Evolutionary conservation across 2,888 invertebrate species (phyloP).

Genomic region (Drosophila austrosaltans): DNA sequence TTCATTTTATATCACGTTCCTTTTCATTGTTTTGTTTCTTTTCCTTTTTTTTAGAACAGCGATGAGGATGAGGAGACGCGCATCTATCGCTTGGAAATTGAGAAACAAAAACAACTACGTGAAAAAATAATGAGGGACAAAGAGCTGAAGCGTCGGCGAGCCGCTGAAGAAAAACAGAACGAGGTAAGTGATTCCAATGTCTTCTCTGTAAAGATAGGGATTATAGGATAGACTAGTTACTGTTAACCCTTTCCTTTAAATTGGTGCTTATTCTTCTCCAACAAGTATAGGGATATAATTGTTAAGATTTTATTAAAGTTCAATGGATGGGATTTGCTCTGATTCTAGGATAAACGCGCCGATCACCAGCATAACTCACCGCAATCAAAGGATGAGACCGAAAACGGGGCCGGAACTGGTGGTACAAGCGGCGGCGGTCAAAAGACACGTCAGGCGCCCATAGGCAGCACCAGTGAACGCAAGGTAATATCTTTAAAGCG

Average conservation of each 20-base stretch:
- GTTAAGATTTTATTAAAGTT: constrained; percentile 2
- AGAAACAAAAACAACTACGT: constrained; percentile 84
- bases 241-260: too few species aligned
- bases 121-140: constrained; percentile 84
- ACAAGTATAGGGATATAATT: neutral
- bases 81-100: constrained; percentile 84
- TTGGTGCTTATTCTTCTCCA: too few species aligned
- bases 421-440: constrained; percentile 29
- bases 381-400: constrained; percentile 46
- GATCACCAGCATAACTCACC: constrained; percentile 66
- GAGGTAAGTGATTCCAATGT: constrained; percentile 73
- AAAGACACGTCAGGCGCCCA: constrained; percentile 53
- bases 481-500: constrained; percentile 83
- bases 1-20: too few species aligned
- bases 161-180: constrained; percentile 82
- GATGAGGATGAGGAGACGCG: constrained; percentile 85
- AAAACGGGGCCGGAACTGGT: constrained; percentile 37
- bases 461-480: constrained; percentile 74
- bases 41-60: constrained; percentile 63
- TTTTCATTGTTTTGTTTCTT: neutral
- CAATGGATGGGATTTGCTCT: neutral
- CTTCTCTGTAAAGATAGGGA: too few species aligned
- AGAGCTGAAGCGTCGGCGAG: constrained; percentile 84
- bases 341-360: constrained; percentile 77
- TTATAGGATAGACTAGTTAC: too few species aligned